Evolutionary conservation across 2,888 invertebrate genomes (phyloP), one percentile per base, ranked within the genome.

Genomic region (Tuta absoluta): DNA sequence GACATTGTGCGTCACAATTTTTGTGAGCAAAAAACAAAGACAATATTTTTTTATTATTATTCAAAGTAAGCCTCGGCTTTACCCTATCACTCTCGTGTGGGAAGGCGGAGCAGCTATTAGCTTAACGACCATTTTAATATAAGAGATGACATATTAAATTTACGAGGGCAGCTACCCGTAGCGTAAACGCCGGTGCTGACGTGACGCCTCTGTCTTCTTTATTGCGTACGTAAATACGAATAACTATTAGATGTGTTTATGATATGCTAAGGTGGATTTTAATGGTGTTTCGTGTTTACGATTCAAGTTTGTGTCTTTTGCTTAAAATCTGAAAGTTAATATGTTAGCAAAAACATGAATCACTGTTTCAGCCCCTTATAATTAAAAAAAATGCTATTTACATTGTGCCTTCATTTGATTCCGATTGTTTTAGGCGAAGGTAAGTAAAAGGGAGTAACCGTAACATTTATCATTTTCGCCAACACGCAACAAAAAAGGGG

Each of bases 61-160:
- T 81, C 77, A 80, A 81, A 81, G 80, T 81, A 78, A 81, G 78
- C 76, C 75, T 68, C 77, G 74, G 79, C 75, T 80, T 85, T 83
- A 83, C 82, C 84, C 81, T 85, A 85, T 85, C 84, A 82, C 75
- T 81, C 74, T 78, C 75, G 81, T 80, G 82, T 76, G 80, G 75
- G 75, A 80, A 85, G 85, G 85, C 84, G 84, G 82, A 82, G 85
- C 78, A 76, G 87, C 88, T 90, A 90, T 90, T 89, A 91, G 87
- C 88, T 86, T 89, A 90, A 90, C 90, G 90, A 89, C 86, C 86
- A 85, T 90, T 91, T 91, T 91, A 89, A 89, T 91, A 91, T 88
- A 85, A 84, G 82, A 89, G 89, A 89, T 89, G 89, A 91, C 87
- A 88, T 90, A 88, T 90, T 90, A 89, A 89, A 89, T 90, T 90